Conservation (phyloP, 2,888 invertebrate genomes). For the Lamellibrachia columna region DNA sequence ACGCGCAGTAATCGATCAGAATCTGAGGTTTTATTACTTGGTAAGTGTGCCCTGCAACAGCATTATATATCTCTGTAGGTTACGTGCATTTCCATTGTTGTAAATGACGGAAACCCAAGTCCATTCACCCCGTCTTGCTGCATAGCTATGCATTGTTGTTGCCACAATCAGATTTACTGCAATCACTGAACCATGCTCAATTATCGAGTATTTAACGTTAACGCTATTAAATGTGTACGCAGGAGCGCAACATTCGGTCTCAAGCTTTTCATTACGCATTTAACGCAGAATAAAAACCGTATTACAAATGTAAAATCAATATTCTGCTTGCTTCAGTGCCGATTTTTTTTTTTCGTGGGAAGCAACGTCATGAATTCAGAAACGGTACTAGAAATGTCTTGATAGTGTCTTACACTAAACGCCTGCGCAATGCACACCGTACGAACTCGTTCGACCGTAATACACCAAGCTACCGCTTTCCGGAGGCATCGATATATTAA, state of each 20-base stretch:
- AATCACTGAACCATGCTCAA: not conserved
- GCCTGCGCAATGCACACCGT: not conserved
- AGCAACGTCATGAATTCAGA: not conserved
- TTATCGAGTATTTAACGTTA: not conserved
- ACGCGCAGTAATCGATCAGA: too few species aligned
- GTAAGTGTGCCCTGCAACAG: too few species aligned
- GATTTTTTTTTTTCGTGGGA: not conserved
- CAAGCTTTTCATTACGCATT: not conserved
- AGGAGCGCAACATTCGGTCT: not conserved
- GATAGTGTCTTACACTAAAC: not conserved
- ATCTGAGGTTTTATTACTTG: not conserved
- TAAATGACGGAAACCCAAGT: not conserved
- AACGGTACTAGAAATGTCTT: not conserved
- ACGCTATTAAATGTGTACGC: not conserved
- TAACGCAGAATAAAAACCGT: not conserved
- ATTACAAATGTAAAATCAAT: slow-evolving; percentile 2
- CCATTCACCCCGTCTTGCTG: not conserved
- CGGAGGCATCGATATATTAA: not conserved
- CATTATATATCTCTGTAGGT: not conserved
- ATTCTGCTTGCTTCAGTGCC: not conserved
- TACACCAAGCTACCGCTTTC: not conserved
- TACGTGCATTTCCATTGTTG: not conserved
- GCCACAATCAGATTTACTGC: not conserved
- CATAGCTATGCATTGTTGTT: not conserved
- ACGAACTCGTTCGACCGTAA: not conserved